These are phyloP conservation scores for Rhinoderma darwinii DNA, from an alignment of 2,113 vertebrate genomes.

Conservation along the genomic window DNA sequence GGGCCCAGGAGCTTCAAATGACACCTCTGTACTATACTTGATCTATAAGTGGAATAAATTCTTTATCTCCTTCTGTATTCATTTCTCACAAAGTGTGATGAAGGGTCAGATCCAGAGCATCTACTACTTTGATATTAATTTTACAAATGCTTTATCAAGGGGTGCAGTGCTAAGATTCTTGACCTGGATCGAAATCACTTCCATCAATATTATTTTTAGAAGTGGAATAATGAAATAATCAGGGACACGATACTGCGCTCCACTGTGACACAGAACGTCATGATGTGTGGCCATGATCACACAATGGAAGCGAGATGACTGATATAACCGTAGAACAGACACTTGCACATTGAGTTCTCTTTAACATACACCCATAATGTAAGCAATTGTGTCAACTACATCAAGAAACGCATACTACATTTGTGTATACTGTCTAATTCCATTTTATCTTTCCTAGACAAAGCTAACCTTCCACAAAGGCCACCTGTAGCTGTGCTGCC, in stretches of 20 bases:
- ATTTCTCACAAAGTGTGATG: no score
- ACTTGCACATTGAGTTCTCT: no score
- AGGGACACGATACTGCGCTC: neutral
- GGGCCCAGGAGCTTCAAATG: no score
- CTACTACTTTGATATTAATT: no score
- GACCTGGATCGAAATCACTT: neutral
- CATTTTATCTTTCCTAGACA: slow-evolving; percentile 73
- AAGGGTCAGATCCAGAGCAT: no score
- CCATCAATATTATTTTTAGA: neutral
- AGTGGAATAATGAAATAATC: neutral
- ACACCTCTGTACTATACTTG: no score
- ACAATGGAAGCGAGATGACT: no score
- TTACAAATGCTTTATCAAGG: neutral
- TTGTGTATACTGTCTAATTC: neutral
- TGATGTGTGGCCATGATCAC: no score
- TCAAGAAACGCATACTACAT: neutral
- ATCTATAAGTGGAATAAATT: no score
- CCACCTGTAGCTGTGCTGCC: slow-evolving; percentile 91
- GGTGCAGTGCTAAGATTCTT: neutral
- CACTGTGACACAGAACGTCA: neutral
- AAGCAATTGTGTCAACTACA: no score
- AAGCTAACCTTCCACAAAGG: slow-evolving; percentile 76
- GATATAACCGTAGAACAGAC: no score
- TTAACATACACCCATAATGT: neutral
- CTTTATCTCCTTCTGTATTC: no score